Evolutionary conservation across 2,797 vertebrate genomes (phyloP), one percentile per base, ranked within the genome.

Genomic region (Botia kubotai): DNA sequence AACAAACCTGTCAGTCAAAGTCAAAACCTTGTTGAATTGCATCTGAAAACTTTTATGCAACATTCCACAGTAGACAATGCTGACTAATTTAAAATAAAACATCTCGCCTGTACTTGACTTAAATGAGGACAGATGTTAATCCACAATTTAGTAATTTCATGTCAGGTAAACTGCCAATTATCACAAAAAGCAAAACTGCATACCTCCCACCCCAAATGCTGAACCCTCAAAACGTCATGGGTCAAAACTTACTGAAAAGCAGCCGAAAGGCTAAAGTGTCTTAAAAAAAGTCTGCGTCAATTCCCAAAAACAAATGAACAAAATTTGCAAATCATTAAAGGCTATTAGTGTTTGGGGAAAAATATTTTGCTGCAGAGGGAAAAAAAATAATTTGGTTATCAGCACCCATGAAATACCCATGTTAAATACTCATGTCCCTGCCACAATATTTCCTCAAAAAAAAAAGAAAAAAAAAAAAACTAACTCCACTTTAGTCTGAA

Each of bases 381-480:
- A 55, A 78, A 55, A 79, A 86, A 80, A 4, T 19, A 14, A 72
- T 83, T 87, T 85, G 83, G 74, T 86, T 78, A 12, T 79, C 78
- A 82, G 80, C 74, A 75, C 82, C 80, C 74, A 76, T 78, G 46
- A 62, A 83, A 86, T 68, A 67, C 21, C 79, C 62, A 75, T 76
- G 79, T 86, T 87, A 67, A 75, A 74, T 80, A 72, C 83, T 82
- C 80, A 81, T 6, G 12, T 57, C 65, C 77, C 85, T 75, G 65
- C 62, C 8, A 13, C 62, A 60, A 58, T 36, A 63, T 72, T 43
- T 72, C 67, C 66, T 79, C 65, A 66, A 72, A 72, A 72, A 0
- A 39, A 65, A 75, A 57, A 33, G 21, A 68, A 12, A 7, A 29
- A 29, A 29, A 29, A 33, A 33, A 33, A 26, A 26, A 26, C 23